These are phyloP conservation scores for Gila orcuttii DNA, from an alignment of 2,113 vertebrate genomes.

Conservation along the genomic window DNA sequence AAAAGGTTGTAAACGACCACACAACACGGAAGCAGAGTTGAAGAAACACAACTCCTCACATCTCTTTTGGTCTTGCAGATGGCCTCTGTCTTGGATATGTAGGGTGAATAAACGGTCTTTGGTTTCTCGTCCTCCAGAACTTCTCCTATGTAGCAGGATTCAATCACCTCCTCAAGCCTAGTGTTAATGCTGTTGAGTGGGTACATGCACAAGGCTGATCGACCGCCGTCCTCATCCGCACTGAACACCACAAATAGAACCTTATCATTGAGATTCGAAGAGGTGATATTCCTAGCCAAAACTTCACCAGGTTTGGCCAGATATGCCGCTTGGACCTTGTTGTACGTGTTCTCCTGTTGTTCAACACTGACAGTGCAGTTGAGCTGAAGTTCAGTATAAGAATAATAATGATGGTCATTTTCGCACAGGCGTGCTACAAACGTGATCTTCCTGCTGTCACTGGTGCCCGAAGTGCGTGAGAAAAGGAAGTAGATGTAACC, in stretches of 20 bases:
- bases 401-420: constrained; percentile 84
- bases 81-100: constrained; percentile 65
- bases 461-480: constrained; percentile 81
- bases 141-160: constrained; percentile 80
- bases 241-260: constrained; percentile 87
- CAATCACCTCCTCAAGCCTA: constrained; percentile 80
- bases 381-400: constrained; percentile 95
- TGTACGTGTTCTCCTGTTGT: constrained; percentile 67
- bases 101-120: constrained; percentile 83
- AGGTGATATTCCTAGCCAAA: constrained; percentile 71
- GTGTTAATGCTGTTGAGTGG: constrained; percentile 79
- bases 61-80: constrained; percentile 8
- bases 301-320: constrained; percentile 73
- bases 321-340: constrained; percentile 84
- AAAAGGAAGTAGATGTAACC: constrained; percentile 90
- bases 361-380: constrained; percentile 69
- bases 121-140: constrained; percentile 58
- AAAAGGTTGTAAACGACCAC: neutral
- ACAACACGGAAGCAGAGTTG: neutral
- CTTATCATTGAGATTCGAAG: constrained; percentile 62
- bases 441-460: constrained; percentile 83
- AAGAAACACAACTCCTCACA: constrained; percentile 14
- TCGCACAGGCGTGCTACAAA: constrained; percentile 89
- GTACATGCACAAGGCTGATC: constrained; percentile 88
- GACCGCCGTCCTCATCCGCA: constrained; percentile 71